A percentile compares a stretch with the other conserved stretches of the same genome.
These are phyloP conservation scores for Sander vitreus DNA, from an alignment of 2,113 vertebrate genomes.

Conservation along the genomic window DNA sequence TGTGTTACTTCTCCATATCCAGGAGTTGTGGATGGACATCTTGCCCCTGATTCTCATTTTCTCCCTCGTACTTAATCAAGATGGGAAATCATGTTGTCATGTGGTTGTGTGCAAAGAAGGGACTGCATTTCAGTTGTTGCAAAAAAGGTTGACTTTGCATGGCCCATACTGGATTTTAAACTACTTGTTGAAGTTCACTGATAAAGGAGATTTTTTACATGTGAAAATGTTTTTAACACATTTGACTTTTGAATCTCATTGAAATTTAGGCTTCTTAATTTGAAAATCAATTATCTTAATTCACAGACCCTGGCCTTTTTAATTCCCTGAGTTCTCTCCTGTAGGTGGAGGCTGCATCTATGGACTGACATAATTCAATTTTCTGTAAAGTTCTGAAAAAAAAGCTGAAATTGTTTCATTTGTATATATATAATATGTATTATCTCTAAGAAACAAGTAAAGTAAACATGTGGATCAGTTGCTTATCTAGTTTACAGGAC, in stretches of 20 bases:
- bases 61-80: neutral
- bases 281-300: neutral
- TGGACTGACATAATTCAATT: neutral
- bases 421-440: neutral
- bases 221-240: neutral
- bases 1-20: conserved; percentile 71
- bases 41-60: conserved; percentile 72
- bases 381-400: neutral
- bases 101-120: neutral
- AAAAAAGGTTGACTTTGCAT: neutral
- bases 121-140: neutral
- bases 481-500: neutral
- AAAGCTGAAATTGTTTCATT: neutral
- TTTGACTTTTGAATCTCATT: neutral
- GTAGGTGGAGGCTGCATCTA: neutral
- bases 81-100: neutral
- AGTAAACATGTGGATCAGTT: neutral
- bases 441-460: neutral
- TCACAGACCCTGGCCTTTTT: neutral
- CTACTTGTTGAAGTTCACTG: neutral
- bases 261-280: neutral
- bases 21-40: conserved; percentile 89
- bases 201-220: neutral
- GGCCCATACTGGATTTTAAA: conserved; percentile 7
- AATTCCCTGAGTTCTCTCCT: neutral